A percentile compares a stretch with the other conserved stretches of the same genome.
Conservation (phyloP, 1,140 invertebrate species). For the Dryas iulia region DNA sequence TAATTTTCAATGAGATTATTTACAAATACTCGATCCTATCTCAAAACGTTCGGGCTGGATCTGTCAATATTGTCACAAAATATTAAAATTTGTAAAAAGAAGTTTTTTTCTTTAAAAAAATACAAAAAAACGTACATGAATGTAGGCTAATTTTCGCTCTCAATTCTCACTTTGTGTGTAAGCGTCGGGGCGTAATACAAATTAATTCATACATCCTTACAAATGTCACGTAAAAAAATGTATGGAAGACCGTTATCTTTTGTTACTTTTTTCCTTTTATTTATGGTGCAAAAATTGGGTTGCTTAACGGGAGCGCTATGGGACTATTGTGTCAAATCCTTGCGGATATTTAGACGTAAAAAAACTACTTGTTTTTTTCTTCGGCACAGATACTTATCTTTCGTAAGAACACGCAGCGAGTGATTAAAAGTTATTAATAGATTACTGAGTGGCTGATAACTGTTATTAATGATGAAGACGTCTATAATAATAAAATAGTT, state of each 20-base stretch:
- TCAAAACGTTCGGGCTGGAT: slow-evolving; percentile 39
- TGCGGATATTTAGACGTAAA: slow-evolving; percentile 35
- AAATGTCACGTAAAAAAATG: slow-evolving; percentile 49
- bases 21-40: slow-evolving; percentile 63
- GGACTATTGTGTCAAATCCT: slow-evolving; percentile 54
- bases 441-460: slow-evolving; percentile 35
- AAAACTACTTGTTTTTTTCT: slow-evolving; percentile 31
- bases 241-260: slow-evolving; percentile 62
- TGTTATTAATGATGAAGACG: slow-evolving; percentile 44
- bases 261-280: slow-evolving; percentile 64
- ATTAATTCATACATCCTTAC: slow-evolving; percentile 70
- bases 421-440: slow-evolving; percentile 56
- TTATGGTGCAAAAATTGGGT: slow-evolving; percentile 78
- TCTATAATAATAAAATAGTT: not conserved
- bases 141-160: slow-evolving; percentile 76
- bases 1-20: slow-evolving; percentile 78
- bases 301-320: slow-evolving; percentile 72
- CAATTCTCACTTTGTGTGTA: slow-evolving; percentile 71
- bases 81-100: slow-evolving; percentile 45
- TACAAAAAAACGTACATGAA: slow-evolving; percentile 54
- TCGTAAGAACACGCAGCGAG: slow-evolving; percentile 20
- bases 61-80: slow-evolving; percentile 78
- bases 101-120: slow-evolving; percentile 33
- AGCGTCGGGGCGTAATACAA: slow-evolving; percentile 74
- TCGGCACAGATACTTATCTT: not conserved